phyloP scores from a whole-genome alignment of 2,888 invertebrate genomes.

The Neoaliturus tenellus region DNA sequence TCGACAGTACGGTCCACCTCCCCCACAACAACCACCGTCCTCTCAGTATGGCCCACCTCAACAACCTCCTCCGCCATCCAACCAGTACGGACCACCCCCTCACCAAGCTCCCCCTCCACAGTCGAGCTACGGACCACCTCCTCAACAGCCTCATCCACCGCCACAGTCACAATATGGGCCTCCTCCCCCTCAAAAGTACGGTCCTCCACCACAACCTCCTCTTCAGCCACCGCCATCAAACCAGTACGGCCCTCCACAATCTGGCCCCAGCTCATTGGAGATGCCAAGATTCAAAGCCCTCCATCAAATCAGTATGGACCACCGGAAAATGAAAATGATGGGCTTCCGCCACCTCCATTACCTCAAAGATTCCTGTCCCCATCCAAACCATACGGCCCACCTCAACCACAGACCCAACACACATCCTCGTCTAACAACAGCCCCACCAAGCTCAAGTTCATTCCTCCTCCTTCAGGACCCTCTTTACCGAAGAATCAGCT shows the following conservation, averaged over 20 bases:
- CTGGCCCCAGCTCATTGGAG: neutral
- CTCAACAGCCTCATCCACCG: conserved; percentile 38
- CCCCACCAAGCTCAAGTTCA: conserved; percentile 12
- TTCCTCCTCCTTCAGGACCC: conserved; percentile 32
- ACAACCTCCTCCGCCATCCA: conserved; percentile 21
- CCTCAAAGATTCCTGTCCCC: conserved; percentile 60
- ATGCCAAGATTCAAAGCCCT: conserved; percentile 33
- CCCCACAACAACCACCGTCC: neutral
- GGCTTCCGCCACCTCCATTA: conserved; percentile 61
- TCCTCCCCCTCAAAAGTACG: conserved; percentile 48
- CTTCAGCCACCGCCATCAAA: neutral
- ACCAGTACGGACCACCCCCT: conserved; percentile 39
- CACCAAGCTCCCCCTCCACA: conserved; percentile 22
- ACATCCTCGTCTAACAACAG: conserved; percentile 47
- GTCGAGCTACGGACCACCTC: conserved; percentile 23
- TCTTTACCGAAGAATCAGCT: conserved; percentile 42
- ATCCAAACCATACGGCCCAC: conserved; percentile 55
- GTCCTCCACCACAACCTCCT: conserved; percentile 67
- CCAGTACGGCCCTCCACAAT: neutral
- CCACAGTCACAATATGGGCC: conserved; percentile 66
- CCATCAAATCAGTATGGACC: conserved; percentile 67
- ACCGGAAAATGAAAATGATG: conserved; percentile 66
- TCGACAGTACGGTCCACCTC: conserved; percentile 11
- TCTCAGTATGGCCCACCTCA: conserved; percentile 26
- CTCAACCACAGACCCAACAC: conserved; percentile 62